These are phyloP conservation scores for Lagocephalus sceleratus DNA, from an alignment of 2,797 vertebrate species.

Conservation along the genomic window DNA sequence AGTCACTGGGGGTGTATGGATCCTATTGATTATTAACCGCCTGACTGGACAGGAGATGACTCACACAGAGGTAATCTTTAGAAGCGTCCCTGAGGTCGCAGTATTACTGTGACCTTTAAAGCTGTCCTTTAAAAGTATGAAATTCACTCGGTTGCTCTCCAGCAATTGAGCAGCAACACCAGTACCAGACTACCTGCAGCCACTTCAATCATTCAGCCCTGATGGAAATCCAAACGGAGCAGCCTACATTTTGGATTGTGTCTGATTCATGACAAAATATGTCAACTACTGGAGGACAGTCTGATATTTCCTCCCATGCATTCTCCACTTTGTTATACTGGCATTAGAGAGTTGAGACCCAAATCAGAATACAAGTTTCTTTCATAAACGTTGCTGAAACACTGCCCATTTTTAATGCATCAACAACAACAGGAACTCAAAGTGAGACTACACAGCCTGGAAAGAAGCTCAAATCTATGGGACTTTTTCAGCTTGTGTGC, in stretches of 20 bases:
- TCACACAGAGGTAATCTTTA: conserved; percentile 51
- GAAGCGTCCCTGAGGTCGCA: conserved; percentile 54
- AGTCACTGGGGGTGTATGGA: conserved; percentile 46
- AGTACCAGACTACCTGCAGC: neutral
- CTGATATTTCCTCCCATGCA: no score
- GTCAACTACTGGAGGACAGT: no score
- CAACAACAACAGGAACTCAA: conserved; percentile 40
- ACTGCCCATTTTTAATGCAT: no score
- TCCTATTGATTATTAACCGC: conserved; percentile 61
- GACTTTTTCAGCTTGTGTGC: conserved; percentile 35
- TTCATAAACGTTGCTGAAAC: no score
- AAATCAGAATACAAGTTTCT: no score
- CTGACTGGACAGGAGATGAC: conserved; percentile 52
- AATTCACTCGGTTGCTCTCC: conserved; percentile 33
- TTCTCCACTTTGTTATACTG: no score
- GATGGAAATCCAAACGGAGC: neutral
- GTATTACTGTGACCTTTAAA: conserved; percentile 63
- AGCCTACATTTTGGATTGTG: neutral
- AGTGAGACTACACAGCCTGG: conserved; percentile 43
- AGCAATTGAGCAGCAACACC: conserved; percentile 23
- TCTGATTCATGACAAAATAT: neutral
- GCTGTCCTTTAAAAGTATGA: conserved; percentile 57
- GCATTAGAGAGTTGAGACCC: no score
- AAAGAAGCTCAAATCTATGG: conserved; percentile 48
- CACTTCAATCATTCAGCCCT: no score